Conservation (phyloP, 2,113 vertebrate genomes). For the Acrocephalus kingi region DNA sequence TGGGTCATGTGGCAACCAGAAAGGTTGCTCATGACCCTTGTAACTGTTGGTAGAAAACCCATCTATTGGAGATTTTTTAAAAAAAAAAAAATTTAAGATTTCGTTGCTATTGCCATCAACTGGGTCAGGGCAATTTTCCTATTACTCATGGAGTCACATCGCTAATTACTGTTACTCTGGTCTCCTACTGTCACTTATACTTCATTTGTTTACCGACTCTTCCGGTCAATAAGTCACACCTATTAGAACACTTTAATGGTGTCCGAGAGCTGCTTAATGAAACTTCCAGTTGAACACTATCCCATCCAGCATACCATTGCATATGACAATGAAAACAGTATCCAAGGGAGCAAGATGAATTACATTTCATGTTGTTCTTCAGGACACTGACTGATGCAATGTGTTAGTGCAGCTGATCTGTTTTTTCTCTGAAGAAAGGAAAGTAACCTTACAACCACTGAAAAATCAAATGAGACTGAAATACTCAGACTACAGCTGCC, state of each 20-base stretch:
- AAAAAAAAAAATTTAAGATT: background rate
- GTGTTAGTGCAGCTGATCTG: background rate
- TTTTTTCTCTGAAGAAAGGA: background rate
- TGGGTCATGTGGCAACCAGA: background rate
- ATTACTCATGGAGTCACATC: slow-evolving; percentile 54
- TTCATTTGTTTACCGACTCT: slow-evolving; percentile 51
- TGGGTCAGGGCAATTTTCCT: slow-evolving; percentile 53
- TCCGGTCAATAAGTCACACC: slow-evolving; percentile 61
- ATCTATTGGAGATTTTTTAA: background rate
- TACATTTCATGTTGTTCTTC: background rate
- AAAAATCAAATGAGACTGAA: background rate
- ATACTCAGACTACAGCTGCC: background rate
- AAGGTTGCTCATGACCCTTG: background rate
- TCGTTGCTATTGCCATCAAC: background rate
- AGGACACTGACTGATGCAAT: background rate
- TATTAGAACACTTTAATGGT: slow-evolving; percentile 27
- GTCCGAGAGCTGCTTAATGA: background rate
- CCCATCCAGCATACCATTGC: slow-evolving; percentile 55
- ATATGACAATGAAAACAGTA: slow-evolving; percentile 46
- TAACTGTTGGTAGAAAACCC: background rate
- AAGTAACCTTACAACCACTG: background rate
- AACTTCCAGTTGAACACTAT: slow-evolving; percentile 32
- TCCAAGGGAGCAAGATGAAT: background rate
- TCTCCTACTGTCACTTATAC: slow-evolving; percentile 48
- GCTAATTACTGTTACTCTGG: slow-evolving; percentile 46